These are phyloP conservation scores for Echinarachnius parma DNA, from an alignment of 53 echinoderm and acorn worm genomes.

Conservation along the genomic window DNA sequence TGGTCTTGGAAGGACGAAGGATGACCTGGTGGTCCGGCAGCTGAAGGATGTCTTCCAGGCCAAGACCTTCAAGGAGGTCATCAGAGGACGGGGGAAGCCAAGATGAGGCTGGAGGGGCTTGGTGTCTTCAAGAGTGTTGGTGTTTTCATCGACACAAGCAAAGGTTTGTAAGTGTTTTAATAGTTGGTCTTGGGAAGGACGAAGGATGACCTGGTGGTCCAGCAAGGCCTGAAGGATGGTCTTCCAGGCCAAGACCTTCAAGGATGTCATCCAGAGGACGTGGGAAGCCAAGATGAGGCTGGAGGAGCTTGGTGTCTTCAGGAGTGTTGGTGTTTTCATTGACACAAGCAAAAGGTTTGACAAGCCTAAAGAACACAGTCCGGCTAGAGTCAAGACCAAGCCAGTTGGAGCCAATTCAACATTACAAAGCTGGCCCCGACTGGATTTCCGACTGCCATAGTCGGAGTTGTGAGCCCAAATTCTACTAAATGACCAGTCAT, in stretches of 20 bases:
- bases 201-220: conserved; percentile 76
- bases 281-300: conserved; percentile 72
- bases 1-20: conserved; percentile 75
- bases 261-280: conserved; percentile 78
- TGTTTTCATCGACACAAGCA: conserved; percentile 88
- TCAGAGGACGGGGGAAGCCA: conserved; percentile 71
- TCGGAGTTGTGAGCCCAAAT: too few relatives aligned
- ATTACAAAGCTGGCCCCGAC: too few relatives aligned
- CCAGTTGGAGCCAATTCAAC: too few relatives aligned
- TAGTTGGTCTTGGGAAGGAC: conserved; percentile 76
- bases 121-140: conserved; percentile 79
- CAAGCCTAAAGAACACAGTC: too few relatives aligned
- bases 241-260: conserved; percentile 73
- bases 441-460: too few relatives aligned
- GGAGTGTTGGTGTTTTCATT: conserved; percentile 70
- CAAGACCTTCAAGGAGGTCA: conserved; percentile 81
- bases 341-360: conserved; percentile 99
- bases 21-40: conserved; percentile 73
- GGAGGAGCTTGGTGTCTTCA: conserved; percentile 79
- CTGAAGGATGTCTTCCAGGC: conserved; percentile 82
- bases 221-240: conserved; percentile 78
- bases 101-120: conserved; percentile 71
- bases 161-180: conserved; percentile 56
- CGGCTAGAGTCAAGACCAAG: too few relatives aligned
- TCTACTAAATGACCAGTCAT: too few relatives aligned